A percentile compares a stretch with the other conserved stretches of the same genome.
Evolutionary conservation across 2,888 invertebrate species (phyloP).

Genomic region (Mesoligia furuncula): DNA sequence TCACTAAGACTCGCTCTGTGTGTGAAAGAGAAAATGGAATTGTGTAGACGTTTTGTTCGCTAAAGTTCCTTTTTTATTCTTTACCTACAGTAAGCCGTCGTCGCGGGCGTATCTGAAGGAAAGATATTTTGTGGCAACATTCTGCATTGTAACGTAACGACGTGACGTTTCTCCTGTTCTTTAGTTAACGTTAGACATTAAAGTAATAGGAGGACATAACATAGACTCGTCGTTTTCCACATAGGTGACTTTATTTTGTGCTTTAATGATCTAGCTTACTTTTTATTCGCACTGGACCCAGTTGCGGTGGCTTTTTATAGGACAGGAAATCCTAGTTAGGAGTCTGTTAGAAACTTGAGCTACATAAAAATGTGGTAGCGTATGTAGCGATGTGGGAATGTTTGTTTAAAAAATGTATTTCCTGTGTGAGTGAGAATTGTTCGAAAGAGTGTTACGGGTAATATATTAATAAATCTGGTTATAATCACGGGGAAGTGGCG

Average conservation of each 20-base stretch:
- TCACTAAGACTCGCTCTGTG: conserved; percentile 86
- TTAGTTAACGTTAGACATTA: conserved; percentile 72
- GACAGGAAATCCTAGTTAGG: conserved; percentile 70
- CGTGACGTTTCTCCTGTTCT: conserved; percentile 72
- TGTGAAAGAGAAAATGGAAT: conserved; percentile 89
- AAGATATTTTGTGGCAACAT: conserved; percentile 79
- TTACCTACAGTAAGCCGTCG: conserved; percentile 71
- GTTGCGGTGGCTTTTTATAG: conserved; percentile 64
- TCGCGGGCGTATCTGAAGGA: conserved; percentile 71
- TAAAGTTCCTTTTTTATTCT: conserved; percentile 82
- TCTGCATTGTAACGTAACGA: conserved; percentile 79
- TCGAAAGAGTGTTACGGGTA: conserved; percentile 43
- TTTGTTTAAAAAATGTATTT: conserved; percentile 61
- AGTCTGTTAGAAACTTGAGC: conserved; percentile 64
- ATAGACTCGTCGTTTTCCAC: conserved; percentile 67
- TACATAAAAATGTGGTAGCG: conserved; percentile 62
- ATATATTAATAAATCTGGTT: conserved; percentile 80
- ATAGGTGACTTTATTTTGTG: conserved; percentile 63
- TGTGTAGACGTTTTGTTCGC: conserved; percentile 88
- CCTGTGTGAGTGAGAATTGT: conserved; percentile 40
- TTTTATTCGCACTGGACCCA: conserved; percentile 64
- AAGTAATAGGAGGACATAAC: conserved; percentile 72
- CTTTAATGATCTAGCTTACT: conserved; percentile 66
- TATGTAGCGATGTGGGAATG: conserved; percentile 42
- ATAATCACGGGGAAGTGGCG: conserved; percentile 74